A percentile compares a stretch with the other conserved stretches of the same genome.
phyloP scores from a whole-genome alignment of 2,113 vertebrate species.

The Orientallactaga bullata region DNA sequence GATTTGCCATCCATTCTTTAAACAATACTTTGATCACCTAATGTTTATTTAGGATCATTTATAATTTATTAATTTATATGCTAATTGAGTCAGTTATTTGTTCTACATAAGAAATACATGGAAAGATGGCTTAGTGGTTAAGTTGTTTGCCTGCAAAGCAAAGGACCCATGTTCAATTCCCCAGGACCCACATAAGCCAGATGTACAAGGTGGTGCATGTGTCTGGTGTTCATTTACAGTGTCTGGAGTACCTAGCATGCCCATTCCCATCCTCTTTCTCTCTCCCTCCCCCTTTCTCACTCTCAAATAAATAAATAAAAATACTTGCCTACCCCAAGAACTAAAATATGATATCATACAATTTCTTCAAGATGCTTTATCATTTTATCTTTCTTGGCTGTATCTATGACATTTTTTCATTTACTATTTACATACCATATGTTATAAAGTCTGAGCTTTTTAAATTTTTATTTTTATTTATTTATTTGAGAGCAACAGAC shows the following conservation, averaged over 20 bases:
- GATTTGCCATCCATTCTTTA: not conserved
- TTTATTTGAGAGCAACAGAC: no score
- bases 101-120: not conserved
- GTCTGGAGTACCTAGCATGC: no score
- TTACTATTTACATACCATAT: not conserved
- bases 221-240: no score
- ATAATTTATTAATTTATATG: not conserved
- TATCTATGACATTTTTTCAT: not conserved
- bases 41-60: not conserved
- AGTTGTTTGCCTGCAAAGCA: no score
- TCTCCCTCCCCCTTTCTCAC: no score
- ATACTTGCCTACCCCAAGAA: not conserved
- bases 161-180: no score
- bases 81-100: not conserved
- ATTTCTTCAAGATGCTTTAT: not conserved
- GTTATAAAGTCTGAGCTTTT: not conserved
- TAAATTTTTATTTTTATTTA: no score
- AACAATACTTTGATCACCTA: not conserved
- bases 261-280: no score
- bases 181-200: no score
- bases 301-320: not conserved
- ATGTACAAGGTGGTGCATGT: no score
- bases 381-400: not conserved
- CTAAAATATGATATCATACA: not conserved
- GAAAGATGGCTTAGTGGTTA: no score